Base-by-base conservation (phyloP, 1,140 invertebrate species). In the Zaprionus tsacasi region DNA sequence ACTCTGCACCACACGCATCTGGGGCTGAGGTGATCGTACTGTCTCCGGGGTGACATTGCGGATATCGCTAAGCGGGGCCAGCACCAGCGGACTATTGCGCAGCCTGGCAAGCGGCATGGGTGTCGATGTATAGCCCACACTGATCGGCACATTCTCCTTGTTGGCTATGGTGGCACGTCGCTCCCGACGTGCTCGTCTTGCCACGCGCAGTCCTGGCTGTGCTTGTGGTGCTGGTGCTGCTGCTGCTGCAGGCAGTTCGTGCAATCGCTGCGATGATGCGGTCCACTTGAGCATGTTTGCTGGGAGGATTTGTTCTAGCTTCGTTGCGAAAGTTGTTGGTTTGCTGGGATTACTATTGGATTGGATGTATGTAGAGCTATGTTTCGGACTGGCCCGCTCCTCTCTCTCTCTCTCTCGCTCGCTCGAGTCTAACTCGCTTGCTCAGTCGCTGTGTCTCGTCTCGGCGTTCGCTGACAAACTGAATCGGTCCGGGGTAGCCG, bases 381-480 rank as follows among this genome's bases (percentile, higher is more conserved):
- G 6, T 65, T 35, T 50, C 59, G 60, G 50, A 55, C 21, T 57
- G 13, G 36, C 30, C 36, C 40, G 40, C 40, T 43, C 68, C 21
- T 21, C 21, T 21, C 21, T 21, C 21, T 21, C 21, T 21, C 21
- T 21, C 21, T 21, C 21, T 21, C 21, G 1, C 21, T 21, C 21
- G 2, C 1, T 33, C 75, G 57, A 56, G 55, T 77, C 45, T 25
- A 8, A 40, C 38, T 40, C 17, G n/a, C 45, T 50, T 25, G 17
- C 67, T 78, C 64, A 56, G 70, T 55, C 13, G 45, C 45, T 66
- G 30, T 33, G 56, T 58, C 48, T 15, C 33, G 25, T 48, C 27
- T 70, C 69, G 76, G 75, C 91, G 79, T 82, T 91, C 78, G 91
- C 91, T 92, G 91, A 92, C 91, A 92, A 92, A 92, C 91, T 92